phyloP scores from a whole-genome alignment of 2,113 vertebrate genomes.

The Ameiurus melas region DNA sequence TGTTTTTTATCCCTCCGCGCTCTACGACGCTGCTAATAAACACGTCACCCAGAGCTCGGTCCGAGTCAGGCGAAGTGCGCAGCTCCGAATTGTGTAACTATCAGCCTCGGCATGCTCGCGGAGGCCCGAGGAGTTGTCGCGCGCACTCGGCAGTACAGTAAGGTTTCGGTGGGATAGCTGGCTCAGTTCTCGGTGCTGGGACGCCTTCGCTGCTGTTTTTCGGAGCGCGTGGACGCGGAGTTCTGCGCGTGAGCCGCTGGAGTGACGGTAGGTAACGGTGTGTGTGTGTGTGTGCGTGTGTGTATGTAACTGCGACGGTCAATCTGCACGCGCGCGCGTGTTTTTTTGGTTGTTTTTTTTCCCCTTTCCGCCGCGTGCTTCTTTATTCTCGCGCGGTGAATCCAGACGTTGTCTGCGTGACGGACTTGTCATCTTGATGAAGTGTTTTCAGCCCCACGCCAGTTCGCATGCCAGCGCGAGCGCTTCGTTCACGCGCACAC shows the following conservation, averaged over 20 bases:
- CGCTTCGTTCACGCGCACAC: background rate
- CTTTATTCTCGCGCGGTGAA: background rate
- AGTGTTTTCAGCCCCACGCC: conserved; percentile 20
- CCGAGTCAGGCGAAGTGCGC: conserved; percentile 69
- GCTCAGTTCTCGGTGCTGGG: conserved; percentile 48
- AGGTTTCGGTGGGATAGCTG: background rate
- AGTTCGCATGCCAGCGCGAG: background rate
- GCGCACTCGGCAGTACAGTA: conserved; percentile 40
- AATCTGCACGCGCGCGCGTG: background rate
- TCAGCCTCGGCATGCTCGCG: conserved; percentile 71
- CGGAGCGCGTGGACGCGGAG: background rate
- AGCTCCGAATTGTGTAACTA: conserved; percentile 73
- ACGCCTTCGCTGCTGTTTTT: conserved; percentile 48
- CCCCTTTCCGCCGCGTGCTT: background rate
- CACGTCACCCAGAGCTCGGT: conserved; percentile 73
- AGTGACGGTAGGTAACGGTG: conserved; percentile 40
- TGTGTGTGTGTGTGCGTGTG: background rate
- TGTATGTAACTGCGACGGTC: background rate
- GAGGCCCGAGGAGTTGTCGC: conserved; percentile 63
- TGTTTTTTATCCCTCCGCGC: conserved; percentile 33
- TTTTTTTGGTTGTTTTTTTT: background rate
- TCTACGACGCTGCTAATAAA: conserved; percentile 65
- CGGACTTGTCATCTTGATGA: conserved; percentile 1
- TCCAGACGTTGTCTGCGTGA: background rate
- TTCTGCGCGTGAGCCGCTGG: conserved; percentile 23